These are phyloP conservation scores for Artibeus jamaicensis DNA, from an alignment of 2,797 vertebrate genomes.

Conservation along the genomic window DNA sequence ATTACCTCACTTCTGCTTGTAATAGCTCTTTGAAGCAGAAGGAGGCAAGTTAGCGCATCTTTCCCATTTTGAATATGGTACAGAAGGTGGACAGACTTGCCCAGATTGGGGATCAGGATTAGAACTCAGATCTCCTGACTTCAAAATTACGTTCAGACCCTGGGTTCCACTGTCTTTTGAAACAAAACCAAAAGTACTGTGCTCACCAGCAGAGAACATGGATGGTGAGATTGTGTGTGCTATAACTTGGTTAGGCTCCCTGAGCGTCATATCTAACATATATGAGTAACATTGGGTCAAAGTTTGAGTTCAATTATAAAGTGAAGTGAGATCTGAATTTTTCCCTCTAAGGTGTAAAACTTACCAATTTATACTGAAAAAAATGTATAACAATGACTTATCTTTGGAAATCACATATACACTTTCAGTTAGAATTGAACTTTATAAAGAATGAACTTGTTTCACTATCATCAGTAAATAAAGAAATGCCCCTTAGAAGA, in stretches of 20 bases:
- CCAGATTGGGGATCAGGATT: background rate
- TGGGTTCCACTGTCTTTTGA: background rate
- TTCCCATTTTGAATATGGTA: background rate
- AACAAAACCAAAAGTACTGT: background rate
- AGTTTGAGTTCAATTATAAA: background rate
- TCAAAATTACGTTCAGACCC: background rate
- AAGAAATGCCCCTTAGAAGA: constrained; percentile 48
- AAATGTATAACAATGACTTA: background rate
- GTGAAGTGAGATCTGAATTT: background rate
- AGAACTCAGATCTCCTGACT: constrained; percentile 14
- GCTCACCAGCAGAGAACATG: background rate
- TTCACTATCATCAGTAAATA: constrained; percentile 42
- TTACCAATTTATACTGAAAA: background rate
- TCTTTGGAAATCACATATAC: background rate
- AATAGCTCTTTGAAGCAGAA: constrained; percentile 4
- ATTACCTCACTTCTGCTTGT: constrained; percentile 50
- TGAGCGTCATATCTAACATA: background rate
- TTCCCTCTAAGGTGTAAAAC: background rate
- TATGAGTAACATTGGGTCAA: background rate
- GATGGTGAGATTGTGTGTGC: background rate
- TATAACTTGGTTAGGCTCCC: background rate
- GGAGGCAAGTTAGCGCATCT: background rate
- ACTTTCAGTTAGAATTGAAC: background rate
- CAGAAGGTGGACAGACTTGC: background rate
- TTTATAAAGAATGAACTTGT: constrained; percentile 14